Evolutionary conservation across 2,888 invertebrate species (phyloP).

Genomic region (Parnassius mnemosyne): DNA sequence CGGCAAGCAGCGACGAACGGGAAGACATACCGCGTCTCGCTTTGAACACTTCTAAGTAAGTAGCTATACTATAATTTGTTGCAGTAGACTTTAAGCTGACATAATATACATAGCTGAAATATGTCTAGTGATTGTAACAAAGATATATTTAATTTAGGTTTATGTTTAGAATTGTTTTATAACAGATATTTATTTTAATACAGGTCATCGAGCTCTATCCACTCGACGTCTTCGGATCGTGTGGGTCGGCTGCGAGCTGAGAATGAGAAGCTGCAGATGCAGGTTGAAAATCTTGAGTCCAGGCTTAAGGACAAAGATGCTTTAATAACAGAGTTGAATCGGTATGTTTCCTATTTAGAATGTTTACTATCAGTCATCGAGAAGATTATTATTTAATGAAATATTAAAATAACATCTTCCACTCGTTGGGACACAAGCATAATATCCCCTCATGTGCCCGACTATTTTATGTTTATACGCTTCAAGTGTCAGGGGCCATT

Average conservation of each 20-base stretch:
- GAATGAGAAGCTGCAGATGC: conserved; percentile 60
- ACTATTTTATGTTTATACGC: too few species aligned
- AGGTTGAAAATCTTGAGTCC: conserved; percentile 57
- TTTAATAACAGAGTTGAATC: conserved; percentile 68
- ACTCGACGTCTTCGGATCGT: conserved; percentile 64
- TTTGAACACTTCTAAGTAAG: conserved; percentile 63
- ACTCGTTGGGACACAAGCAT: too few species aligned
- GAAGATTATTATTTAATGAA: too few species aligned
- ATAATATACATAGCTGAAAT: too few species aligned
- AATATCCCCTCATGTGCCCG: too few species aligned
- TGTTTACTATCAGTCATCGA: too few species aligned
- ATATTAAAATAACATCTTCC: too few species aligned
- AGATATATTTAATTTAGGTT: too few species aligned
- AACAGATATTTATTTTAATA: neutral
- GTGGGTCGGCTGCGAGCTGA: conserved; percentile 51
- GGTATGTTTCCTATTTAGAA: conserved; percentile 38
- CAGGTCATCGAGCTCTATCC: conserved; percentile 63
- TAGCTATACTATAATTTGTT: neutral
- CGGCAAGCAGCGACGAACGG: conserved; percentile 68
- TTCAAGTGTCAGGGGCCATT: too few species aligned
- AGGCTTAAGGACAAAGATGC: conserved; percentile 68
- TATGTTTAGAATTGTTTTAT: too few species aligned
- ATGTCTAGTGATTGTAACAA: too few species aligned
- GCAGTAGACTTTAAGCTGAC: neutral
- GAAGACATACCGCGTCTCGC: conserved; percentile 68